Base-by-base conservation (phyloP, 2,113 vertebrate species). In the Pimephales promelas region DNA sequence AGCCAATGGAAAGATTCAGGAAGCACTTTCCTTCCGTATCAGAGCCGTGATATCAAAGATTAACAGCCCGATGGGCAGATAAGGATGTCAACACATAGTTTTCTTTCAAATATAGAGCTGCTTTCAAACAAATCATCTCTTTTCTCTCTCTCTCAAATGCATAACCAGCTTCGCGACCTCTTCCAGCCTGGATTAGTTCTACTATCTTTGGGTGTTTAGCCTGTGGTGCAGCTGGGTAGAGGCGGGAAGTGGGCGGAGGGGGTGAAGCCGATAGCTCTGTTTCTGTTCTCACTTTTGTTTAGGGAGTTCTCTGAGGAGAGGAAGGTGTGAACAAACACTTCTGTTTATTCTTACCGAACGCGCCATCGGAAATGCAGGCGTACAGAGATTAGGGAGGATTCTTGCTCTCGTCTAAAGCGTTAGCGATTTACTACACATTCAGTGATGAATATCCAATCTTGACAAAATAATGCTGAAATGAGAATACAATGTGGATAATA, bases 121-220 rank as follows among this genome's bases (percentile, higher is more conserved):
- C 90, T 88, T 90, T 90, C n/a, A 24, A 84, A 85, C 81, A 81
- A 88, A 89, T 83, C 87, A 89, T 77, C 16, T 91, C 84, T 87
- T 57, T 90, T 88, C 88, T 90, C 88, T 86, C 85, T 87, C 87
- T n/a, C 79, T 85, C 84, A 81, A 84, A 86, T 83, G 86, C 47
- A 57, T 86, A 86, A 89, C 26, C 40, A 57, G n/a, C 66, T 43
- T 54, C 79, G 10, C 6, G n/a, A 72, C 79, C 64, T 70, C 10
- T 89, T 87, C 81, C 89, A 85, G 82, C 78, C 81, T 76, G 90
- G 91, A 92, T 93, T 91, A 92, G 87, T 87, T 86, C 81, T 85
- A 87, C 88, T 90, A 89, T 92, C 88, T 66, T 86, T 36, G 83
- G 86, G 86, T 83, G 82, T 56, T 54, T 45, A 36, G 59, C 73